Percentiles rank a stretch among this genome's conserved stretches.
These are phyloP conservation scores for Harpagus bidentatus DNA, from an alignment of 2,113 vertebrate genomes.

Conservation along the genomic window DNA sequence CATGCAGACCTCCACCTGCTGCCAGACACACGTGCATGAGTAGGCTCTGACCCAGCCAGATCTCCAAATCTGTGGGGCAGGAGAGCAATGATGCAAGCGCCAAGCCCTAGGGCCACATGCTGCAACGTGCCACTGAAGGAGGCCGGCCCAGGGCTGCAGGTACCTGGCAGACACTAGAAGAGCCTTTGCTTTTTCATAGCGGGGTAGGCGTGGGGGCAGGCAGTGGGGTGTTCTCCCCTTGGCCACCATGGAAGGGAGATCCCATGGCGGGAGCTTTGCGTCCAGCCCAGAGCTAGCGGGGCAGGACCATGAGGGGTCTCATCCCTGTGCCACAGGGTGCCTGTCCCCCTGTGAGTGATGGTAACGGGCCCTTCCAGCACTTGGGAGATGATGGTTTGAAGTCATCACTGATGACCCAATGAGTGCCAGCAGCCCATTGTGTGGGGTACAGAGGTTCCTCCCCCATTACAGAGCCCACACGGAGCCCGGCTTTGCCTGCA, in stretches of 20 bases:
- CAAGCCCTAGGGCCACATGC: background rate
- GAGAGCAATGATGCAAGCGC: background rate
- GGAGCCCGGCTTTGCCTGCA: background rate
- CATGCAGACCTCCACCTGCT: background rate
- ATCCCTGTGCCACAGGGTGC: accelerated
- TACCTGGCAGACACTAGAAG: background rate
- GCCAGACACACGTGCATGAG: background rate
- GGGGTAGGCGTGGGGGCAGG: background rate
- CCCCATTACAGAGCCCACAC: background rate
- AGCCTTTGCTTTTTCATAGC: background rate
- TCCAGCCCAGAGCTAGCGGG: background rate
- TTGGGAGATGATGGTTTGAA: accelerated
- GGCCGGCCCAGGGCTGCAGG: background rate
- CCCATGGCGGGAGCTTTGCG: background rate
- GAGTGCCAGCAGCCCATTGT: background rate
- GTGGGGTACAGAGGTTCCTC: background rate
- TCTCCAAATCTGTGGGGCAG: background rate
- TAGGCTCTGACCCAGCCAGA: background rate
- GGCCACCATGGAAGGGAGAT: background rate
- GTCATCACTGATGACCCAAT: background rate
- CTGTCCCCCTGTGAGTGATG: accelerated
- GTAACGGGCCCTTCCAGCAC: background rate
- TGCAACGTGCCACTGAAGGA: background rate
- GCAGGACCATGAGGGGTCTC: background rate
- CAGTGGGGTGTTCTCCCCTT: background rate